These are phyloP conservation scores for Dendrolimus pini DNA, from an alignment of 2,888 invertebrate genomes.

Conservation along the genomic window DNA sequence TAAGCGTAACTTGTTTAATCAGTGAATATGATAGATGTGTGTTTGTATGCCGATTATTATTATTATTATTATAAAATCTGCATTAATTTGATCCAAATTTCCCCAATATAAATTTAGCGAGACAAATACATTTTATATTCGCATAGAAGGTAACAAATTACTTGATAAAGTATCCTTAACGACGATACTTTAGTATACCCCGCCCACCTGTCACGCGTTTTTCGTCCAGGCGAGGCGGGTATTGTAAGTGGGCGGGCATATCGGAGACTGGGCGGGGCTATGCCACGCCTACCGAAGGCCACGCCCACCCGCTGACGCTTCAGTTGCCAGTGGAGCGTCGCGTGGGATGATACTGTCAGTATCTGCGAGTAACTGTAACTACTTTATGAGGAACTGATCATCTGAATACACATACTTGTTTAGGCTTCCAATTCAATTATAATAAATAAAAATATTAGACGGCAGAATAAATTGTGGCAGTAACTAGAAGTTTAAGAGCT, in stretches of 20 bases:
- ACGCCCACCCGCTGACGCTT: slow-evolving; percentile 59
- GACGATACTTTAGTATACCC: slow-evolving; percentile 55
- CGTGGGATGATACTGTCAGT: slow-evolving; percentile 42
- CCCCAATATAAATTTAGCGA: slow-evolving; percentile 13
- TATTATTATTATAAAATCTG: no score
- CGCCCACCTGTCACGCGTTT: slow-evolving; percentile 68
- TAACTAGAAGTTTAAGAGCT: no score
- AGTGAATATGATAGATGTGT: no score
- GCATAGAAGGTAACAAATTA: slow-evolving; percentile 69
- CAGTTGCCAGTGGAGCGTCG: slow-evolving; percentile 60
- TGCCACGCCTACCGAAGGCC: slow-evolving; percentile 46
- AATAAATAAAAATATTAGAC: not conserved
- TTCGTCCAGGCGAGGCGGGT: slow-evolving; percentile 44
- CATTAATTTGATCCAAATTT: no score
- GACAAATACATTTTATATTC: slow-evolving; percentile 59
- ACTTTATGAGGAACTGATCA: no score
- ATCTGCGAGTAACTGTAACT: not conserved
- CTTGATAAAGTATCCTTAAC: slow-evolving; percentile 73
- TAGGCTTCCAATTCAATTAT: not conserved
- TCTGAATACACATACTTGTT: not conserved
- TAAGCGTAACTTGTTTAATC: no score
- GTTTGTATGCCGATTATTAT: no score
- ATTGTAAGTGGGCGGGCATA: slow-evolving; percentile 38
- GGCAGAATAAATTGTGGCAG: no score
- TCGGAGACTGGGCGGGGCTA: slow-evolving; percentile 31